phyloP scores from a whole-genome alignment of 2,888 invertebrate genomes.

The Phasia obesa region DNA sequence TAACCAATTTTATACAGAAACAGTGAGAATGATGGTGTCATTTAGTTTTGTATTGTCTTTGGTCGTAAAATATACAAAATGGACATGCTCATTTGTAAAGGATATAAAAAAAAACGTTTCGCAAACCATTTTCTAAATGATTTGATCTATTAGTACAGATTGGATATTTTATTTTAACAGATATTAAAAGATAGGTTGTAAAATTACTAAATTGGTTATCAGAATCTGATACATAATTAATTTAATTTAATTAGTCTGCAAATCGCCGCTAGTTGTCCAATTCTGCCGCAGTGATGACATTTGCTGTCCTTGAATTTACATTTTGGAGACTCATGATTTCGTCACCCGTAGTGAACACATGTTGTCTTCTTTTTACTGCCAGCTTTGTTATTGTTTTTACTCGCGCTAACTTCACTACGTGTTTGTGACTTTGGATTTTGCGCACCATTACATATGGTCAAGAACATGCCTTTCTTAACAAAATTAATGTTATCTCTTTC shows the following conservation, averaged over 20 bases:
- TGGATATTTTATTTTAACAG: no score
- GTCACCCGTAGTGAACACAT: slow-evolving; percentile 22
- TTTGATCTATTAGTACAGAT: no score
- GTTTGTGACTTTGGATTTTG: neutral
- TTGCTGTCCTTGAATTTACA: slow-evolving; percentile 25
- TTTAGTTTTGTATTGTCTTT: no score
- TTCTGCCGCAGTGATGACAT: slow-evolving; percentile 10
- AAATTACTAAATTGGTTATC: no score
- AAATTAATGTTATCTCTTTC: slow-evolving; percentile 4
- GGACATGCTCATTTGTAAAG: no score
- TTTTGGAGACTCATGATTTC: slow-evolving; percentile 21
- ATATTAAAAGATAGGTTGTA: no score
- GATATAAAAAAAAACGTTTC: no score
- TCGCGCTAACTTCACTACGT: neutral
- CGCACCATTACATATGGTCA: neutral
- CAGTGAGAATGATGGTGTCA: no score
- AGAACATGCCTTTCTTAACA: neutral
- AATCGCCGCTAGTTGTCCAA: slow-evolving; percentile 19
- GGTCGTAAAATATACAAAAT: no score
- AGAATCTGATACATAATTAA: slow-evolving; percentile 18
- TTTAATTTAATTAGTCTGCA: neutral
- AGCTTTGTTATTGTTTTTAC: neutral
- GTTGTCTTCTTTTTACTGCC: neutral
- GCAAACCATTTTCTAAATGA: no score
- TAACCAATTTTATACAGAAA: no score